Evolutionary conservation across 2,888 invertebrate genomes (phyloP).

Genomic region (Temnothorax ravouxi): DNA sequence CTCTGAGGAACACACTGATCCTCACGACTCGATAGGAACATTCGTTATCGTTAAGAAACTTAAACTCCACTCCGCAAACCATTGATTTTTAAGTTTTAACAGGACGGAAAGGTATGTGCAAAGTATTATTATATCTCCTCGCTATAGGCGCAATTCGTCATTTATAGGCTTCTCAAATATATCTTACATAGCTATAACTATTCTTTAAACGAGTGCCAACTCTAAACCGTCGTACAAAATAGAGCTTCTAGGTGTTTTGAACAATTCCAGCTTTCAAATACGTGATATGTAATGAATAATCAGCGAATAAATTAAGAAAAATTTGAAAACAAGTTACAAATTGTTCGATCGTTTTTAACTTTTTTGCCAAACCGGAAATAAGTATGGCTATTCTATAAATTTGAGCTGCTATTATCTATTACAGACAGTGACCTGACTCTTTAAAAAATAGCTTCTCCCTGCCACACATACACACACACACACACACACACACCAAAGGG

Average conservation of each 20-base stretch:
- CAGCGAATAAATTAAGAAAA: constrained; percentile 37
- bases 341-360: background rate
- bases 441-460: background rate
- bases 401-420: constrained; percentile 39
- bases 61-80: constrained; percentile 5
- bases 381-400: constrained; percentile 18
- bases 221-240: constrained; percentile 42
- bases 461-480: background rate
- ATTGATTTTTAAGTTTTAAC: constrained; percentile 28
- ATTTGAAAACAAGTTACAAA: constrained; percentile 6
- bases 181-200: constrained; percentile 25
- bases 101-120: constrained; percentile 52
- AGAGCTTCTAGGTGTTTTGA: constrained; percentile 29
- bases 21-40: constrained; percentile 39
- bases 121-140: constrained; percentile 35
- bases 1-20: background rate
- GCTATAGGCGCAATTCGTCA: constrained; percentile 37
- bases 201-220: background rate
- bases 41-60: constrained; percentile 31
- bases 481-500: background rate
- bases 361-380: constrained; percentile 20
- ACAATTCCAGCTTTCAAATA: constrained; percentile 16
- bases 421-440: constrained; percentile 35
- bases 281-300: constrained; percentile 18
- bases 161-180: constrained; percentile 38